Conservation (phyloP, 1,140 invertebrate species). For the Lordiphosa stackelbergi region DNA sequence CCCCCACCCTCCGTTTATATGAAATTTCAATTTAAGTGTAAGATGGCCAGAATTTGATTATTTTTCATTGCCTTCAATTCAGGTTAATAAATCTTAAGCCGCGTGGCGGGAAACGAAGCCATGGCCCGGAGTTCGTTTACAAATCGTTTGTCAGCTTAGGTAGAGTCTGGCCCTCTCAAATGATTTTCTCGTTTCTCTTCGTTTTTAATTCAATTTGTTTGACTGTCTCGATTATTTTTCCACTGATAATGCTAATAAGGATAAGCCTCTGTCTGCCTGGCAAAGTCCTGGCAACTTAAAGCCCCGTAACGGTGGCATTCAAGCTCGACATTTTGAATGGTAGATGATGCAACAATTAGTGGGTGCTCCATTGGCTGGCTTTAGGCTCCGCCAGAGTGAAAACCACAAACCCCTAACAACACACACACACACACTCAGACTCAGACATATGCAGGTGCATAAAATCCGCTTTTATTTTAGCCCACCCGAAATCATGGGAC, state of each 20-base stretch:
- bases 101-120: slow-evolving; percentile 35
- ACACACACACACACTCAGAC: too few relatives aligned
- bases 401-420: slow-evolving; percentile 10
- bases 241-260: slow-evolving; percentile 75
- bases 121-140: slow-evolving; percentile 62
- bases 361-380: slow-evolving; percentile 31
- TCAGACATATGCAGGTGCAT: background rate
- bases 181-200: slow-evolving; percentile 19
- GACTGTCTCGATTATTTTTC: slow-evolving; percentile 67
- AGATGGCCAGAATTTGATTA: slow-evolving; percentile 11
- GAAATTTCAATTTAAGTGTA: slow-evolving; percentile 38
- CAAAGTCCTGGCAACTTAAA: slow-evolving; percentile 51
- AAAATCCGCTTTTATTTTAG: slow-evolving; percentile 62
- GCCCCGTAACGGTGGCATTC: slow-evolving; percentile 6
- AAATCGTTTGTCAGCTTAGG: slow-evolving; percentile 72
- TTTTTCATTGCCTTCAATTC: slow-evolving; percentile 37
- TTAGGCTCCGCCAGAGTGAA: slow-evolving; percentile 6
- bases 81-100: slow-evolving; percentile 75
- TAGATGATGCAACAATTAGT: slow-evolving; percentile 57
- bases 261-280: slow-evolving; percentile 49
- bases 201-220: slow-evolving; percentile 69
- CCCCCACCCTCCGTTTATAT: slow-evolving; percentile 27
- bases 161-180: slow-evolving; percentile 40
- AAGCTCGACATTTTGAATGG: background rate
- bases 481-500: slow-evolving; percentile 51